A percentile compares a stretch with the other conserved stretches of the same genome.
These are phyloP conservation scores for Agrochola litura DNA, from an alignment of 2,888 invertebrate species.

Conservation along the genomic window DNA sequence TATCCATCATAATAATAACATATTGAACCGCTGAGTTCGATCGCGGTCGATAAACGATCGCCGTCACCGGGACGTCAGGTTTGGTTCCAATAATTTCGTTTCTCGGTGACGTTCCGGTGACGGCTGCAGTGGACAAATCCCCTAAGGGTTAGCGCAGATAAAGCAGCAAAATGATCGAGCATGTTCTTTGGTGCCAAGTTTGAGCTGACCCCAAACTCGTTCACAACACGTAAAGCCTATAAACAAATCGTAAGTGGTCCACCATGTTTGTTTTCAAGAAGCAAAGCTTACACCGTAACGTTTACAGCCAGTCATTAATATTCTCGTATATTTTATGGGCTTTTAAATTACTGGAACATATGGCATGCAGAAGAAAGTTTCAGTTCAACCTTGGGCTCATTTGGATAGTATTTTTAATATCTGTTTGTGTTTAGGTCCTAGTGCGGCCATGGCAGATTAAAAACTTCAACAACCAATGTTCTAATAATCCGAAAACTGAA, in stretches of 20 bases:
- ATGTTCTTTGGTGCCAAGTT: background rate
- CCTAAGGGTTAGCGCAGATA: no score
- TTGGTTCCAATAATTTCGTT: background rate
- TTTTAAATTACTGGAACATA: constrained; percentile 48
- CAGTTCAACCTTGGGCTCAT: constrained; percentile 22
- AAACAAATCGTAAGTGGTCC: constrained; percentile 57
- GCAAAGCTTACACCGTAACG: constrained; percentile 23
- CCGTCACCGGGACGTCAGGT: background rate
- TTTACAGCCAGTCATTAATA: constrained; percentile 48
- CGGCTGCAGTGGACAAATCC: background rate
- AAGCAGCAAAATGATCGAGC: no score
- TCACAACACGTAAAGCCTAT: constrained; percentile 22
- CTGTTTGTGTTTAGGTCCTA: background rate
- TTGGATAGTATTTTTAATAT: constrained; percentile 6
- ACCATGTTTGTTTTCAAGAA: constrained; percentile 52
- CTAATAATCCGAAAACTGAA: background rate
- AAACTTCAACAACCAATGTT: background rate
- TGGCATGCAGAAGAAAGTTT: constrained; percentile 24
- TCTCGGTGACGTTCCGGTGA: background rate
- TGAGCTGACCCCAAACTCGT: background rate
- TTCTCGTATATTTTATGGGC: constrained; percentile 44
- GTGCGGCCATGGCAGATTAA: background rate
- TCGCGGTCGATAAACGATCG: no score
- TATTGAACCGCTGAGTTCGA: no score
- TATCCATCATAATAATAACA: no score